These are phyloP conservation scores for Spinibarbus caldwelli DNA, from an alignment of 2,797 vertebrate genomes.

Conservation along the genomic window DNA sequence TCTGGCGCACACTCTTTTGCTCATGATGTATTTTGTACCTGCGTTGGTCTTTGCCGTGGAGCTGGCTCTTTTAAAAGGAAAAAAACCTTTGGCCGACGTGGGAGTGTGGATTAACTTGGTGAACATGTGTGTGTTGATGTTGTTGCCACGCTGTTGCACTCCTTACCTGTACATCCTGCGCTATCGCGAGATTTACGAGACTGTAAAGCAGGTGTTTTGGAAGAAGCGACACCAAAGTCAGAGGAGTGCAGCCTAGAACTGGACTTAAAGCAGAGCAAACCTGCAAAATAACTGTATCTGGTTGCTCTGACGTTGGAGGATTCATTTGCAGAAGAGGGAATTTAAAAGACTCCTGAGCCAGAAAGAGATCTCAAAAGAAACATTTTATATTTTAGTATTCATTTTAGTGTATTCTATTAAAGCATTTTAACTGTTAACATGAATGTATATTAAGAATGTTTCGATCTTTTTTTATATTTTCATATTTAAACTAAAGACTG, in stretches of 20 bases:
- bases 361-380: too few relatives aligned
- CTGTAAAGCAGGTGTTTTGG: slow-evolving; percentile 69
- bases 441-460: not conserved
- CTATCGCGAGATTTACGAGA: slow-evolving; percentile 77
- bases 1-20: slow-evolving; percentile 77
- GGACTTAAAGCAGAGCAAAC: not conserved
- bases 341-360: too few relatives aligned
- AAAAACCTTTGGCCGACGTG: slow-evolving; percentile 56
- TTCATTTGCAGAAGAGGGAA: too few relatives aligned
- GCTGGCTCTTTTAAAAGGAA: slow-evolving; percentile 61
- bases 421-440: not conserved
- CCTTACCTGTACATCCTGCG: slow-evolving; percentile 81
- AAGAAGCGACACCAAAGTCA: slow-evolving; percentile 59
- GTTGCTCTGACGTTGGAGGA: too few relatives aligned
- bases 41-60: slow-evolving; percentile 78
- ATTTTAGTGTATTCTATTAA: too few relatives aligned
- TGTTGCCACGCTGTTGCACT: slow-evolving; percentile 78
- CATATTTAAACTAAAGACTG: not conserved
- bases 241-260: slow-evolving; percentile 48
- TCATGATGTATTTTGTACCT: slow-evolving; percentile 79
- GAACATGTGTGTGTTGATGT: slow-evolving; percentile 78
- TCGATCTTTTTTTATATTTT: not conserved
- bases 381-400: too few relatives aligned
- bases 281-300: not conserved
- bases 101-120: slow-evolving; percentile 77